Conservation (phyloP, 2,797 vertebrate species). For the Syndactyla subalaris region DNA sequence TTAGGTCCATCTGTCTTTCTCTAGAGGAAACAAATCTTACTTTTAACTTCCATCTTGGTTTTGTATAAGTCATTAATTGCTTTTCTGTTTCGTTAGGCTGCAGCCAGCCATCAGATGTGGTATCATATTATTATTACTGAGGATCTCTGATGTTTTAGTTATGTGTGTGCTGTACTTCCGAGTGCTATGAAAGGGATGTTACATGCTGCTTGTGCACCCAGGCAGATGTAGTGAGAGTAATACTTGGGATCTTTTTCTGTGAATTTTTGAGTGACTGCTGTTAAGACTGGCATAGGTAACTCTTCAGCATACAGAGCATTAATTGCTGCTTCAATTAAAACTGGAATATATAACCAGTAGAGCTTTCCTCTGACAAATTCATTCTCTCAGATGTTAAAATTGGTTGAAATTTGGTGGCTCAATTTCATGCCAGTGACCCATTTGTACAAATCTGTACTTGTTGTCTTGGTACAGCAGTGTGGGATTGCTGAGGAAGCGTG, state of each 20-base stretch:
- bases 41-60: not conserved
- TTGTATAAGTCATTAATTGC: not conserved
- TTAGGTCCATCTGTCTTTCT: not conserved
- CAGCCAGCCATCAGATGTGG: not conserved
- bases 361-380: not conserved
- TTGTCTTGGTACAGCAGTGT: not conserved
- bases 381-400: not conserved
- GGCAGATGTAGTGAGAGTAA: not conserved
- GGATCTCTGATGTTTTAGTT: not conserved
- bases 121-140: not conserved
- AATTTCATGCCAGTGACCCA: not conserved
- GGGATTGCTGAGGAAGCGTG: not conserved
- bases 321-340: not conserved
- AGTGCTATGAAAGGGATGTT: not conserved
- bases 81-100: not conserved
- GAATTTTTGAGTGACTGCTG: not conserved
- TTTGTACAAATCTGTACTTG: not conserved
- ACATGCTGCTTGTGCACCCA: not conserved
- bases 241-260: not conserved
- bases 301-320: not conserved
- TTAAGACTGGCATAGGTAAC: not conserved
- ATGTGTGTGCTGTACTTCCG: not conserved
- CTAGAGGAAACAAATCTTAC: not conserved
- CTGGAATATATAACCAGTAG: not conserved
- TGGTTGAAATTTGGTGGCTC: not conserved